Evolutionary conservation across 2,113 vertebrate genomes (phyloP), one percentile per base, ranked within the genome.

Genomic region (Electrona antarctica): DNA sequence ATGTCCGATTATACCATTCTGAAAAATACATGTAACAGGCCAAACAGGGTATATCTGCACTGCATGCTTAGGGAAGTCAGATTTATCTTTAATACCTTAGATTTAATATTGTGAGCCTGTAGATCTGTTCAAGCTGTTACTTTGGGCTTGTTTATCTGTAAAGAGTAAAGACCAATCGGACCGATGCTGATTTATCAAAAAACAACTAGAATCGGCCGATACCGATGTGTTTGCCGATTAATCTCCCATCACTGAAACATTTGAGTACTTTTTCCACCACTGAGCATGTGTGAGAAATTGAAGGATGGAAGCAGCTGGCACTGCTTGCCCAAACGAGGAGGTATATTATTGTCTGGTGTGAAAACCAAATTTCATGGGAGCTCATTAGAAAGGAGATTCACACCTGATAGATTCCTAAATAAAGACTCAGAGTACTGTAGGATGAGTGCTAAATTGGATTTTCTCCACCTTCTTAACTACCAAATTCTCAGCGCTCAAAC

Each of bases 371-470:
- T 95, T 89, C 91, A 90, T 87, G 89, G 86, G 85, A 92, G 79
- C 90, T 94, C 93, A 95, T 96, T 95, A 95, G 91, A 83, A 87
- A 83, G 79, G 91, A 83, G 88, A 83, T 78, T 73, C 88, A 92
- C 86, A 93, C 90, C 90, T 90, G 87, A 77, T 83, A 88, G 83
- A 88, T 88, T 76, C 72, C 83, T 61, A 79, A 67, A 84, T 66
- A 88, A 89, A 70, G 74, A 87, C 79, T 82, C 21, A 50, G 72
- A 69, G 71, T 83, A 74, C 33, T 75, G 70, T 73, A 59, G 73
- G 45, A 64, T 60, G 83, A 85, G 73, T 51, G 47, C 75, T 68
- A 85, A 81, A 77, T 85, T 73, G 21, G 62, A 67, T 81, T 77
- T 77, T 74, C 14, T 68, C 66, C 46, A 13, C 66, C 55, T 8